A percentile compares a stretch with the other conserved stretches of the same genome.
Conservation (phyloP, 2,113 vertebrate genomes). For the Ptyas mucosa region DNA sequence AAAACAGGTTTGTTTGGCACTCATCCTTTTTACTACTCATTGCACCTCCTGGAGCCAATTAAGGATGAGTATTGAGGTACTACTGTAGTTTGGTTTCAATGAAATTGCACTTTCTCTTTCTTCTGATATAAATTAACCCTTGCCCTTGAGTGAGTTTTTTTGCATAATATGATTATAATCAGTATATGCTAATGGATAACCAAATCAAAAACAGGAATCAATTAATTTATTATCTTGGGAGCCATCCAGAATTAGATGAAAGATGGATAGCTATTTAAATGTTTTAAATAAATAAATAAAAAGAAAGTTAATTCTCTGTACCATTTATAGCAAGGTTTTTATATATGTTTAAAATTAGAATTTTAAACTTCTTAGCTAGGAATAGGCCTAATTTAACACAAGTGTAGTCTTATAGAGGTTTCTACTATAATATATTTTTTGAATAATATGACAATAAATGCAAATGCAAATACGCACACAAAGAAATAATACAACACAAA, state of each 20-base stretch:
- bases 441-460: neutral
- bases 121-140: neutral
- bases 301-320: neutral
- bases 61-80: too few species aligned
- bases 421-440: neutral
- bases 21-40: neutral
- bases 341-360: neutral
- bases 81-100: neutral
- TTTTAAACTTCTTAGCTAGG: neutral
- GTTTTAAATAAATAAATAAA: neutral
- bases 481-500: neutral
- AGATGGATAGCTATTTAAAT: neutral
- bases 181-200: neutral
- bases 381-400: neutral
- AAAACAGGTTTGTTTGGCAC: neutral
- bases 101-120: neutral
- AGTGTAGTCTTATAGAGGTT: neutral
- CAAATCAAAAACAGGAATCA: neutral
- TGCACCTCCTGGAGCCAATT: neutral
- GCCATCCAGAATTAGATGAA: neutral
- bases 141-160: neutral
- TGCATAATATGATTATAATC: neutral
- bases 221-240: neutral
- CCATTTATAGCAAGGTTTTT: slow-evolving; percentile 4
- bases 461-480: neutral